Base-by-base conservation (phyloP, 2,113 vertebrate species). In the Catharus fuscescens region DNA sequence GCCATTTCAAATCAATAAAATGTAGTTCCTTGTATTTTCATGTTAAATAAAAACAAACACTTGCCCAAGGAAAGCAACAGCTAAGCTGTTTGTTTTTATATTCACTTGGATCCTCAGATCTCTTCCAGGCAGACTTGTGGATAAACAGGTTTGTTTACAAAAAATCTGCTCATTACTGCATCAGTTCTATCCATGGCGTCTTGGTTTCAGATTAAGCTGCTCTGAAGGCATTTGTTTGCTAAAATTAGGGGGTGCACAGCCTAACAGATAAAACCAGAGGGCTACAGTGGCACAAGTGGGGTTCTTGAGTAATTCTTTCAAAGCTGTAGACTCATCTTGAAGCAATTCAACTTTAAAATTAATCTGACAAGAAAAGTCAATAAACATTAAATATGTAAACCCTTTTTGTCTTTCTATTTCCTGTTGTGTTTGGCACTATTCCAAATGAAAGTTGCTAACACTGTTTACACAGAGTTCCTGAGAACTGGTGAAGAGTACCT, bases 381-480 rank as follows among this genome's bases (percentile, higher is more conserved):
- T 97, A 95, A 91, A 57, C 73, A 93, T 96, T 94, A 96, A 97
- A 93, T 88, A 96, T 95, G 92, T 69, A 96, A 85, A 94, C 25
- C 59, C 45, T 61, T 73, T 88, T 87, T 48, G 26, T 86, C 64
- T 88, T 92, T 87, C 80, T 96, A 25, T 74, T 96, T 92, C 80
- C 64, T 72, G 32, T 83, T 93, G 71, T 80, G 34, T 92, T 96
- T 93, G 93, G 94, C 62, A 13, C 5, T 64, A 21, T 87, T 93
- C 81, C 87, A 90, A 67, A 90, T 18, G 34, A 77, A 78, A 18
- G 29, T 66, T 53, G 10, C 8, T 70, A 32, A 36, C 29, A 34
- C 18, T 77, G 77, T 57, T 93, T 84, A 52, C 44, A n/a, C 31
- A 59, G 32, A 8, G 32, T 32, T 93, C 71, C 36, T 53, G 59